Evolutionary conservation across 2,888 invertebrate genomes (phyloP).

Genomic region (Leptinotarsa haldemani): DNA sequence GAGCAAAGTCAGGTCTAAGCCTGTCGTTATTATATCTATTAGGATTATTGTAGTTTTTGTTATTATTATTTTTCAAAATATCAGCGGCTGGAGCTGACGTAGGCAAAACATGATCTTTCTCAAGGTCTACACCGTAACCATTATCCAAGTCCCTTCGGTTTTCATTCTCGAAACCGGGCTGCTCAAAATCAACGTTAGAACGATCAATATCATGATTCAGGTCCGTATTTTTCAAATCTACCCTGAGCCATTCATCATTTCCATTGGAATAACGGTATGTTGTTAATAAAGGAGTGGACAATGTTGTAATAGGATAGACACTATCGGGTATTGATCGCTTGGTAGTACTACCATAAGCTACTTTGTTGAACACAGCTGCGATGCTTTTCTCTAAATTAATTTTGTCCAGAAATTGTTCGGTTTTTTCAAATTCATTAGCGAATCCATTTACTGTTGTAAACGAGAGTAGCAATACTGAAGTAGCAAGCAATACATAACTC

Average conservation of each 20-base stretch:
- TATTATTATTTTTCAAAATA: slow-evolving; percentile 81
- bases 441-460: slow-evolving; percentile 44
- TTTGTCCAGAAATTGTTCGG: slow-evolving; percentile 69
- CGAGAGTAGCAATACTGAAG: slow-evolving; percentile 36
- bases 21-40: slow-evolving; percentile 69
- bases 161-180: slow-evolving; percentile 54
- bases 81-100: slow-evolving; percentile 83
- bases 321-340: slow-evolving; percentile 76
- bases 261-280: slow-evolving; percentile 68
- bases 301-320: slow-evolving; percentile 73
- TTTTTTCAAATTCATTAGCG: slow-evolving; percentile 63
- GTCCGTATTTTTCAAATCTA: slow-evolving; percentile 61
- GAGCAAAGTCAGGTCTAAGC: slow-evolving; percentile 60
- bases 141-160: slow-evolving; percentile 58
- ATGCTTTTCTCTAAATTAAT: slow-evolving; percentile 74
- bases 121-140: slow-evolving; percentile 76
- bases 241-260: slow-evolving; percentile 63
- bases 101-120: slow-evolving; percentile 79
- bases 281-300: slow-evolving; percentile 73
- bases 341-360: slow-evolving; percentile 77
- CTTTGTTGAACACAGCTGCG: slow-evolving; percentile 77
- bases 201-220: slow-evolving; percentile 48
- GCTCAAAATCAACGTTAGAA: slow-evolving; percentile 52
- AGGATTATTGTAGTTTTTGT: slow-evolving; percentile 81
- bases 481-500: slow-evolving; percentile 36